Conservation (phyloP, 2,113 vertebrate genomes). For the Cnemophilus loriae region DNA sequence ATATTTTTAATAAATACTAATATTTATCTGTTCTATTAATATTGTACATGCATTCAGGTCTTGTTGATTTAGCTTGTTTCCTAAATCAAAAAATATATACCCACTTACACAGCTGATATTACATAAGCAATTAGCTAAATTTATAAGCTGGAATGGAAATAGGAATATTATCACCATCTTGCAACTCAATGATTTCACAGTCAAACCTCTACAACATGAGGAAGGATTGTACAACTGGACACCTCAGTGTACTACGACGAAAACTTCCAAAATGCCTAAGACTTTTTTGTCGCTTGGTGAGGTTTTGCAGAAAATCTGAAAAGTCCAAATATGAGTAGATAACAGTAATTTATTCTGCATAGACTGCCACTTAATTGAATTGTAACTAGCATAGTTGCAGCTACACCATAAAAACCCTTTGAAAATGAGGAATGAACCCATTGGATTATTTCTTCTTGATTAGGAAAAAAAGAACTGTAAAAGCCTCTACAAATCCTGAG, state of each 20-base stretch:
- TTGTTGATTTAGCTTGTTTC: neutral
- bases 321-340: neutral
- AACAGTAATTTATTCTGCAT: constrained; percentile 36
- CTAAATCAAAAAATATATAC: neutral
- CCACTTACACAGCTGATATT: neutral
- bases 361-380: constrained; percentile 41
- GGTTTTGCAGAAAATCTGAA: constrained; percentile 27
- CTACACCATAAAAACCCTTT: neutral
- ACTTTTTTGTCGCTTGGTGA: neutral
- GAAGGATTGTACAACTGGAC: neutral
- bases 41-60: neutral
- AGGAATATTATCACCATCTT: neutral
- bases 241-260: neutral
- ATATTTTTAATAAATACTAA: neutral
- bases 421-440: constrained; percentile 22
- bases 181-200: neutral
- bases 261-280: neutral
- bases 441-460: constrained; percentile 20
- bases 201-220: neutral
- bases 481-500: neutral
- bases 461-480: neutral
- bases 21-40: neutral
- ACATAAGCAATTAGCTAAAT: neutral
- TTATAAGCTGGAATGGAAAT: neutral
- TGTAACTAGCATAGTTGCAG: neutral